These are phyloP conservation scores for Scaptomyza polygonia DNA, from an alignment of 2,888 invertebrate genomes.

Conservation along the genomic window DNA sequence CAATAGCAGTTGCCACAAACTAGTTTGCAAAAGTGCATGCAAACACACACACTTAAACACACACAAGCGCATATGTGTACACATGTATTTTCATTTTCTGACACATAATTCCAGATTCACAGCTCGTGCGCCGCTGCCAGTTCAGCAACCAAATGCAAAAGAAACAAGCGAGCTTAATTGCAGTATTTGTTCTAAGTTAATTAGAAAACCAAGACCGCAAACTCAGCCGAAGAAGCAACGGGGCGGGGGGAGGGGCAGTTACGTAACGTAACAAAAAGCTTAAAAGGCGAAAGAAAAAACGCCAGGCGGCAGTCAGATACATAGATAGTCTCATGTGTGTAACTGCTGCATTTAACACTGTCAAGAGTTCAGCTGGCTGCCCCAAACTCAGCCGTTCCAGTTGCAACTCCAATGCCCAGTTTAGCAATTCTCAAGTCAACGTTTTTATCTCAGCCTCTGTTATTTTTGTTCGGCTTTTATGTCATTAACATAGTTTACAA, in stretches of 20 bases:
- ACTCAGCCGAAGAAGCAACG: constrained; percentile 18
- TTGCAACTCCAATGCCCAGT: constrained; percentile 36
- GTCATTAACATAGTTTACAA: constrained; percentile 78
- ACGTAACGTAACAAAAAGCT: constrained; percentile 1
- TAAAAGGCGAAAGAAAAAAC: constrained; percentile 20
- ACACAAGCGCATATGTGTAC: constrained; percentile 34
- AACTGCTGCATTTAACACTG: constrained; percentile 77
- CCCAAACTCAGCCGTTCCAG: constrained; percentile 20
- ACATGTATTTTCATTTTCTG: constrained; percentile 77
- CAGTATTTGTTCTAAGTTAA: constrained; percentile 78
- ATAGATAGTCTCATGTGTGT: constrained; percentile 59
- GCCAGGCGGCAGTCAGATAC: constrained; percentile 25
- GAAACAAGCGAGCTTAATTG: constrained; percentile 76
- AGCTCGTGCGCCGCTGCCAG: constrained; percentile 60
- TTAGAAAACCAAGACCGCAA: constrained; percentile 66
- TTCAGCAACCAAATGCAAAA: constrained; percentile 28
- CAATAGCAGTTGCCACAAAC: constrained; percentile 52
- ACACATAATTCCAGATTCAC: constrained; percentile 80
- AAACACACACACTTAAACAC: constrained; percentile 10
- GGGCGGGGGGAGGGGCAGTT: not conserved
- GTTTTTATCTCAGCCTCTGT: constrained; percentile 45
- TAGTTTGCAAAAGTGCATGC: constrained; percentile 64
- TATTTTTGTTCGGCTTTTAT: constrained; percentile 61
- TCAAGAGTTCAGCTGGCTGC: constrained; percentile 68
- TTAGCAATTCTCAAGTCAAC: constrained; percentile 28